Conservation (phyloP, 2,888 invertebrate species). For the Acanthococcus lagerstroemiae region DNA sequence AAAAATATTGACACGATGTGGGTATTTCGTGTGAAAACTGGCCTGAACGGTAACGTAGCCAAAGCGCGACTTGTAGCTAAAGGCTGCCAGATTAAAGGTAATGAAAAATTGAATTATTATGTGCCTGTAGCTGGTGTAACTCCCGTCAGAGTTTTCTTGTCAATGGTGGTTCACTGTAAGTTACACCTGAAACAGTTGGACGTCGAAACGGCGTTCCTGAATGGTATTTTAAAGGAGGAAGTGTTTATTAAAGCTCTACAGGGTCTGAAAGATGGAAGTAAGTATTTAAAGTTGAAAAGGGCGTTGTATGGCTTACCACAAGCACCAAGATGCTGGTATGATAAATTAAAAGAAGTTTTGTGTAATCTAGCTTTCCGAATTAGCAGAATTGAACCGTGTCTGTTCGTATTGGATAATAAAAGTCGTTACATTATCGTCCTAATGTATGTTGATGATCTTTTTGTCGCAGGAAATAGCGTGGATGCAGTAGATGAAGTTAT, state of each 20-base stretch:
- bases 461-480: no score
- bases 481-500: no score
- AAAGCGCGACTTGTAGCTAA: conserved; percentile 21
- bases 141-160: neutral
- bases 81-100: conserved; percentile 4
- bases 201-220: neutral
- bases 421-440: no score
- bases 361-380: no score
- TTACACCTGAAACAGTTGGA: neutral
- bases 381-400: no score
- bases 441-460: no score
- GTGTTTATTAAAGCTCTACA: conserved; percentile 2
- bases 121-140: neutral
- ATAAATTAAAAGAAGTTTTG: neutral
- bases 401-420: no score
- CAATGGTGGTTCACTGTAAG: neutral
- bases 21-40: conserved; percentile 27
- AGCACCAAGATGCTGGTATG: conserved; percentile 18
- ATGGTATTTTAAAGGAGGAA: no score
- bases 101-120: neutral
- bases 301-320: neutral
- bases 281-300: neutral
- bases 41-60: neutral
- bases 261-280: neutral
- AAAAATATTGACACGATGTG: conserved; percentile 14